Percentiles rank a stretch among this genome's conserved stretches.
phyloP scores from a whole-genome alignment of 1,140 invertebrate genomes.

The Nasonia giraulti region DNA sequence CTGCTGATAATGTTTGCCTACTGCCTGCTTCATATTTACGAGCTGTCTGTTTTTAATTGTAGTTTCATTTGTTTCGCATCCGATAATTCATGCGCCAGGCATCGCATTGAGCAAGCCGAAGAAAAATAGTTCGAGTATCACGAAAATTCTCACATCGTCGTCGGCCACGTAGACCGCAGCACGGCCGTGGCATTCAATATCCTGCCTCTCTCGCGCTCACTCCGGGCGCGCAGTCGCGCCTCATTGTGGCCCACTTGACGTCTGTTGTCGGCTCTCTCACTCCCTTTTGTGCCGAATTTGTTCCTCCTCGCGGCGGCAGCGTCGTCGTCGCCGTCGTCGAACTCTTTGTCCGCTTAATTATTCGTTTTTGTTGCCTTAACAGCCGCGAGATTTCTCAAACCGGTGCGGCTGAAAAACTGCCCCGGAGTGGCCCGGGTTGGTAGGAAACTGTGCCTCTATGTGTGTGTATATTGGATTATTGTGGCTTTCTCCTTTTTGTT shows the following conservation, averaged over 20 bases:
- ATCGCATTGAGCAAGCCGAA: no score
- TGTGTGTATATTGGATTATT: conserved; percentile 10
- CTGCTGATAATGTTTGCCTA: not conserved
- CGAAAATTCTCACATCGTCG: conserved; percentile 11
- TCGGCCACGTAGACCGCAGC: not conserved
- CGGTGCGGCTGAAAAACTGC: conserved; percentile 8
- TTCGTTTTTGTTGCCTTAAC: conserved; percentile 41
- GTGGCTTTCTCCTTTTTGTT: conserved; percentile 30
- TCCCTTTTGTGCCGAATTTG: conserved; percentile 44
- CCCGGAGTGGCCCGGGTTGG: not conserved
- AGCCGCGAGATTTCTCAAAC: conserved; percentile 39
- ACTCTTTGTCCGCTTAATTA: conserved; percentile 46
- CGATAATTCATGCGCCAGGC: no score
- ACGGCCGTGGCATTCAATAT: not conserved
- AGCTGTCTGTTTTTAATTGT: not conserved
- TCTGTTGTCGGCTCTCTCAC: conserved; percentile 19
- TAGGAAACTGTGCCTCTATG: not conserved
- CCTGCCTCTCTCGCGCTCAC: not conserved
- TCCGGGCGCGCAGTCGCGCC: not conserved
- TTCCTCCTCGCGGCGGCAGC: not conserved
- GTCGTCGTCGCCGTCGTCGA: not conserved
- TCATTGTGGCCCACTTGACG: conserved; percentile 48
- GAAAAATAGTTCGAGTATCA: no score
- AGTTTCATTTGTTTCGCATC: not conserved
- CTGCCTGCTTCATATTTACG: not conserved